Evolutionary conservation across 2,888 invertebrate species (phyloP), one percentile per base, ranked within the genome.

Genomic region (Arge pagana): DNA sequence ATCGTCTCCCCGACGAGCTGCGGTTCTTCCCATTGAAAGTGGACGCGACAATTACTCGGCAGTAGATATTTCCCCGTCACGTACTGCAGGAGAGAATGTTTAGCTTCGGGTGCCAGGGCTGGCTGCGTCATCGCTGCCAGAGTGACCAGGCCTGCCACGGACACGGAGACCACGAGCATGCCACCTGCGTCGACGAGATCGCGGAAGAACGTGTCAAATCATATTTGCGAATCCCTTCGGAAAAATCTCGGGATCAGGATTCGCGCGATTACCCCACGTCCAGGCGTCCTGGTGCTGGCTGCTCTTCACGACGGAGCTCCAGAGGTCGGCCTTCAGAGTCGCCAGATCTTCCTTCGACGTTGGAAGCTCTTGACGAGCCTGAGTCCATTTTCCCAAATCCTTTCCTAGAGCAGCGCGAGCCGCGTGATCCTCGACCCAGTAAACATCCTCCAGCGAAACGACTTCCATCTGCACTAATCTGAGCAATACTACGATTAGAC

Each of bases 1-100:
- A 94, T 90, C 24, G 93, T 93, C 76, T 89, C 91, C 35, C 95
- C 96, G 18, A 96, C 96, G 10, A 85, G 80, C 67, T 90, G 88
- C 13, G 94, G 94, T 77, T 94, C 94, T 55, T 86, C 84, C 95
- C 95, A 96, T 65, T 93, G 91, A 83, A 95, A 96, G 63, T 85
- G 84, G 60, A 90, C 89, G 79, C 85, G 67, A 74, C 94, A 94
- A 77, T 92, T 92, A 61, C 90, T 88, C 30, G 94, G 91, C 58
- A 93, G 83, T 54, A 94, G 82, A 79, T 94, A 94, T 76, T 93
- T 93, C 45, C 94, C 94, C 39, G 93, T 94, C 54, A 95, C 92
- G 78, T 92, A 94, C 73, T 93, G 93, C 62, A 94, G 81, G 65
- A 93, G 81, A 31, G 93, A 91, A 76, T 91, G 90, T 71, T 93